Evolutionary conservation across 2,113 vertebrate species (phyloP), one percentile per base, ranked within the genome.

Genomic region (Hippocampus abdominalis): DNA sequence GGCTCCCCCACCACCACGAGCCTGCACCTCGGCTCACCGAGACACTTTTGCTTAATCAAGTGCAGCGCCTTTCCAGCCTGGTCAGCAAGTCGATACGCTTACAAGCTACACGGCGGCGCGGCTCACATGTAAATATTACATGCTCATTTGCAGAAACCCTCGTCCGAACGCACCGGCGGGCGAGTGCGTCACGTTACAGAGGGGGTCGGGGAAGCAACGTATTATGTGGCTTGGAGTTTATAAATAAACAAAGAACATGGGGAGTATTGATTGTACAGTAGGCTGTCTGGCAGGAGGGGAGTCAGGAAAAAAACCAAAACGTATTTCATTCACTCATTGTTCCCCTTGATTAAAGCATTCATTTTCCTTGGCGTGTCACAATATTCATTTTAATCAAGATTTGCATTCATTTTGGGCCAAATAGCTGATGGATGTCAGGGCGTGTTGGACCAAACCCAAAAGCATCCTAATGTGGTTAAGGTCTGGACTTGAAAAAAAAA

Each of bases 81-180:
- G 76, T 84, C 87, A 87, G 84, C 81, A 86, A 82, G 81, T 87
- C 82, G 74, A 79, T 84, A 81, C 39, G 63, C 76, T 82, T 81
- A 75, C 79, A 86, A 74, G 78, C 87, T 84, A 59, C 62, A 85
- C 82, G 69, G 77, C 66, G 42, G 77, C 66, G 42, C 57, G 73
- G 69, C 64, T 56, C 61, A 72, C 65, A 10, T 72, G 87, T 85
- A 89, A 87, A 88, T 85, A 88, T 85, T 76, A 84, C 80, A 88
- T 77, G 62, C 78, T 87, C 83, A 76, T 86, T 82, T 84, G 79
- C 73, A 84, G 72, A 80, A 83, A 84, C 77, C 72, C 40, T 72
- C 73, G 2, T 61, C 48, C 68, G 71, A 74, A 75, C 59, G 53
- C 71, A 46, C 63, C 32, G 63, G 40, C 40, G 51, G 49, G 25